phyloP scores from a whole-genome alignment of 2,888 invertebrate species.

The Phytoseiulus persimilis region DNA sequence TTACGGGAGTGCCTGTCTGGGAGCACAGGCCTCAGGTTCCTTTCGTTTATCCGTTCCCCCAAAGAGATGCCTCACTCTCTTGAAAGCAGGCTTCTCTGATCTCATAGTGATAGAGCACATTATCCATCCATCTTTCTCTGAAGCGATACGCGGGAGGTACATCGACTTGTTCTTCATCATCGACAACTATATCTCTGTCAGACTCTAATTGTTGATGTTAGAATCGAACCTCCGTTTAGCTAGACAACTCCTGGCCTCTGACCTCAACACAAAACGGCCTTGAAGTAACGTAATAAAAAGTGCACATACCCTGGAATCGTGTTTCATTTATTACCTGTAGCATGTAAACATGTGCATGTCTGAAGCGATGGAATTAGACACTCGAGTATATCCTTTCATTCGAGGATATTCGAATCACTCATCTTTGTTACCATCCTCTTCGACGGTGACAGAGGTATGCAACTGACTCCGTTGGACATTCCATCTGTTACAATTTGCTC shows the following conservation, averaged over 20 bases:
- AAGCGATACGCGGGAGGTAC: not conserved
- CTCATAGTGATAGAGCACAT: not conserved
- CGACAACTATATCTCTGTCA: not conserved
- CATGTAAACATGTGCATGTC: too few relatives aligned
- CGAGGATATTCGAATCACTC: too few relatives aligned
- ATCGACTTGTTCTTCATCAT: not conserved
- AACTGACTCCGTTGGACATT: too few relatives aligned
- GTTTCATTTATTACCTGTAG: not conserved
- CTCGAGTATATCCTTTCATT: too few relatives aligned
- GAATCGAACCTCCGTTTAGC: not conserved
- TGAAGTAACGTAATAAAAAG: not conserved
- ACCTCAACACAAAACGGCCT: not conserved
- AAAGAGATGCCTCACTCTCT: not conserved
- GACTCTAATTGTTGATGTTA: not conserved
- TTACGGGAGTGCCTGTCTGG: not conserved
- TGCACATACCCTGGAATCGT: not conserved
- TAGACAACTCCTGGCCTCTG: not conserved
- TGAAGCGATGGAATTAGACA: too few relatives aligned
- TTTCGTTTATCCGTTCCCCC: not conserved
- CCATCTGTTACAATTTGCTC: too few relatives aligned
- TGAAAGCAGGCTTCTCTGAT: not conserved
- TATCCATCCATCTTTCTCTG: not conserved
- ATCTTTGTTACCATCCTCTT: too few relatives aligned
- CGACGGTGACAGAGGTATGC: too few relatives aligned
- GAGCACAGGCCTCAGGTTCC: not conserved